phyloP scores from a whole-genome alignment of 2,113 vertebrate species.

The Leucopsar rothschildi region DNA sequence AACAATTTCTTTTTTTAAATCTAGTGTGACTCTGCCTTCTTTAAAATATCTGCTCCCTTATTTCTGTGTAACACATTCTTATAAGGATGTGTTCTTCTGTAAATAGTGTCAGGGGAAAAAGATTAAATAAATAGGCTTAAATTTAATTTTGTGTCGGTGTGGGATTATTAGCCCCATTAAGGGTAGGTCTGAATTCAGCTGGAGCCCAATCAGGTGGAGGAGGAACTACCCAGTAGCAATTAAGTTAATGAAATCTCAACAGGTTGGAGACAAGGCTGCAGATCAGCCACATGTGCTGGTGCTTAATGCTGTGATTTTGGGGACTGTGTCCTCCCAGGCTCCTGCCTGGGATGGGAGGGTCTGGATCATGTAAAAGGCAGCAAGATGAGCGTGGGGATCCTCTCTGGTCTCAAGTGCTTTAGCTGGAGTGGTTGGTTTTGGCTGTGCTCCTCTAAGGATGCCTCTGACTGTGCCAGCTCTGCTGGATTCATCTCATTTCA shows the following conservation, averaged over 20 bases:
- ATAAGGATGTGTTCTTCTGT: neutral
- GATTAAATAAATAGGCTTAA: neutral
- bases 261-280: neutral
- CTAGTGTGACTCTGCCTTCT: neutral
- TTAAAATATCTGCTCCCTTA: neutral
- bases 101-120: neutral
- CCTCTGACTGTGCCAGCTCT: rapidly evolving
- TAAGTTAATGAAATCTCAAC: neutral
- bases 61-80: neutral
- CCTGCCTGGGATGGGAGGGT: rapidly evolving
- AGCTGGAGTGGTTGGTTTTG: neutral
- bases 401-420: neutral
- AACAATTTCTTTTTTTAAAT: neutral
- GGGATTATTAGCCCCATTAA: neutral
- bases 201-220: neutral
- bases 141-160: neutral
- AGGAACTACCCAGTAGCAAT: neutral
- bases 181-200: neutral
- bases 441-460: neutral
- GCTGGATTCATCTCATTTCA: rapidly evolving
- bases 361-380: rapidly evolving
- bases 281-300: neutral
- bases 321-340: neutral
- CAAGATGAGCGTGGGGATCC: rapidly evolving
- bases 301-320: neutral